phyloP scores from a whole-genome alignment of 2,888 invertebrate genomes.

The Heliconius charithonia region DNA sequence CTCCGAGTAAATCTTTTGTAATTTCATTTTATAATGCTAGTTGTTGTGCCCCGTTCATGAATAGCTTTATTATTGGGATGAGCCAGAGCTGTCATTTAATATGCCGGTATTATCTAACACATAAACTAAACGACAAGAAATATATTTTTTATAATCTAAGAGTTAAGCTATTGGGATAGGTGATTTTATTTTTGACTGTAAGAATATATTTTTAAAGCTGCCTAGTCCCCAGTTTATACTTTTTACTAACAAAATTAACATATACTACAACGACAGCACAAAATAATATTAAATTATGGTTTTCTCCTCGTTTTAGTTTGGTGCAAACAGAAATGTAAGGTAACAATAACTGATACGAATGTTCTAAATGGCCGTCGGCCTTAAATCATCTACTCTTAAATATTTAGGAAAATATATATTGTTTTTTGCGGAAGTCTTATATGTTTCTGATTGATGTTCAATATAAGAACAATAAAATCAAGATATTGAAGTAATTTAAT shows the following conservation, averaged over 20 bases:
- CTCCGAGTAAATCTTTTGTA: conserved; percentile 70
- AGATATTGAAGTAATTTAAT: too few relatives aligned
- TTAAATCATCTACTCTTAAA: neutral
- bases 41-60: conserved; percentile 52
- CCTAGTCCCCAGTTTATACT: neutral
- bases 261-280: neutral
- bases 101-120: too few relatives aligned
- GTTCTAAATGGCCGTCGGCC: neutral
- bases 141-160: too few relatives aligned
- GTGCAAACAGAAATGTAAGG: too few relatives aligned
- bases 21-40: conserved; percentile 75
- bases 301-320: too few relatives aligned
- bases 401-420: neutral
- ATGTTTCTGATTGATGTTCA: too few relatives aligned
- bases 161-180: neutral
- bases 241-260: neutral
- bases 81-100: neutral
- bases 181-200: too few relatives aligned
- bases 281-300: neutral
- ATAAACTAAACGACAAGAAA: too few relatives aligned
- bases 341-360: neutral
- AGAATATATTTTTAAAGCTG: neutral
- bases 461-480: too few relatives aligned
- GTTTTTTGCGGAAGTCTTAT: too few relatives aligned
- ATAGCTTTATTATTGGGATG: conserved; percentile 9